These are phyloP conservation scores for Chirona hameri DNA, from an alignment of 2,888 invertebrate genomes.

Conservation along the genomic window DNA sequence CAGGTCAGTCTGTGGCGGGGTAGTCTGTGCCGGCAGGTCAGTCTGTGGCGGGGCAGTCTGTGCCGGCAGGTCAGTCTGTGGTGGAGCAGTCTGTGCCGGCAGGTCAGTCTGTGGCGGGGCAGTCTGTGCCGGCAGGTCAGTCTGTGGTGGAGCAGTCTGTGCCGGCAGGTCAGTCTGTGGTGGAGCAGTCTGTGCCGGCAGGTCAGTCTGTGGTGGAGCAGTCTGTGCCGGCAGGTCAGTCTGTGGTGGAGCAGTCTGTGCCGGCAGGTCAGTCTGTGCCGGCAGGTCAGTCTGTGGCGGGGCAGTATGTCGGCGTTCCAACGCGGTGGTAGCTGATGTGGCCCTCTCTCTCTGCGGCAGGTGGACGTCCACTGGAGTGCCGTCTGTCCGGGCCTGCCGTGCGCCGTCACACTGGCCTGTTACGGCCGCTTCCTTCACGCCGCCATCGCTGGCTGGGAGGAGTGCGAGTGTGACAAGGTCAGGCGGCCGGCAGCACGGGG, in stretches of 20 bases:
- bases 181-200: too few relatives aligned
- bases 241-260: too few relatives aligned
- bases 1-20: too few relatives aligned
- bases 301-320: neutral
- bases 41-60: too few relatives aligned
- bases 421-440: conserved; percentile 5
- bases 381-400: neutral
- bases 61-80: too few relatives aligned
- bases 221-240: neutral
- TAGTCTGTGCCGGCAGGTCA: too few relatives aligned
- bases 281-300: neutral
- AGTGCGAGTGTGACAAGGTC: conserved; percentile 25
- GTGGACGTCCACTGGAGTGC: neutral
- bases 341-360: neutral
- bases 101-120: too few relatives aligned
- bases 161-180: too few relatives aligned
- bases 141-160: too few relatives aligned
- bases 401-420: neutral
- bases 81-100: too few relatives aligned
- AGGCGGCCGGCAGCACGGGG: too few relatives aligned
- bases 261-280: neutral
- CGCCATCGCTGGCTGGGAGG: conserved; percentile 27
- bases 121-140: too few relatives aligned
- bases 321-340: neutral
- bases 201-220: neutral